These are phyloP conservation scores for Drosophila multiciliata DNA, from an alignment of 2,888 invertebrate species.

Conservation along the genomic window DNA sequence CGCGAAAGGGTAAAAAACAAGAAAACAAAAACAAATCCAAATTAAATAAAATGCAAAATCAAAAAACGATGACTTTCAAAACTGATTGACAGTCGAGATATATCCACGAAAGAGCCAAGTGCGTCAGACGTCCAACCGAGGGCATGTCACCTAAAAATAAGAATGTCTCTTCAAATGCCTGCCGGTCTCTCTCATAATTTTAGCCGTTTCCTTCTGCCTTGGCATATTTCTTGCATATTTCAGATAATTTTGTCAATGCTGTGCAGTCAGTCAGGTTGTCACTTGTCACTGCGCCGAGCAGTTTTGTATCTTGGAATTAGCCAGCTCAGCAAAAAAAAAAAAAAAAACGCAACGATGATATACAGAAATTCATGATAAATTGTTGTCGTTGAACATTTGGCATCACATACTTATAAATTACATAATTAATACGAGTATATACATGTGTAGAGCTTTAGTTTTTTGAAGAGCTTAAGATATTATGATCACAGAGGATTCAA, in stretches of 20 bases:
- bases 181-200: slow-evolving; percentile 32
- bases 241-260: slow-evolving; percentile 84
- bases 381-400: slow-evolving; percentile 13
- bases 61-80: slow-evolving; percentile 73
- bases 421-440: not conserved
- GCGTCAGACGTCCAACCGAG: slow-evolving; percentile 81
- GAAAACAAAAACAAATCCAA: slow-evolving; percentile 28
- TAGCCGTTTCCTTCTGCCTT: slow-evolving; percentile 39
- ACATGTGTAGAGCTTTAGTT: not conserved
- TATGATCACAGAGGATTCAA: not conserved
- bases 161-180: slow-evolving; percentile 80
- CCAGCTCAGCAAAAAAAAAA: slow-evolving; percentile 53
- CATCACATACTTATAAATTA: slow-evolving; percentile 1
- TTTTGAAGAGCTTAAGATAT: not conserved
- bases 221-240: slow-evolving; percentile 80
- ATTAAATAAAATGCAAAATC: slow-evolving; percentile 24
- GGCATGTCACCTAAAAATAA: slow-evolving; percentile 84
- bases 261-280: slow-evolving; percentile 84
- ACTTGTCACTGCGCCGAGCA: slow-evolving; percentile 73
- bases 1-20: slow-evolving; percentile 26
- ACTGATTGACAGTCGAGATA: slow-evolving; percentile 83
- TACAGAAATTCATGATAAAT: slow-evolving; percentile 53
- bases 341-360: slow-evolving; percentile 39
- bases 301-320: slow-evolving; percentile 78
- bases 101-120: slow-evolving; percentile 49